phyloP scores from a whole-genome alignment of 1,140 invertebrate genomes.

The Saxidomus purpurata region DNA sequence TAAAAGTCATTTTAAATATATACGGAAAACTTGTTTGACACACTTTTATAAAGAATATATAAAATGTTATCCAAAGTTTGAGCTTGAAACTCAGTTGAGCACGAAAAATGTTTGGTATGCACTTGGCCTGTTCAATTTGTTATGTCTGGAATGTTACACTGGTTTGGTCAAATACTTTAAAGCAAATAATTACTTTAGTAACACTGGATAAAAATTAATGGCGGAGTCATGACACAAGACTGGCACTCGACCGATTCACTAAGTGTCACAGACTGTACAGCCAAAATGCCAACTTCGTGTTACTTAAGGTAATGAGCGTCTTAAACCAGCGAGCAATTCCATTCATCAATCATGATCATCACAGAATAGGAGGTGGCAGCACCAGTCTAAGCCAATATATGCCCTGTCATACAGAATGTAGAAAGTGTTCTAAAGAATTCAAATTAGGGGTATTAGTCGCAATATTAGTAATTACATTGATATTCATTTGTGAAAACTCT shows the following conservation, averaged over 20 bases:
- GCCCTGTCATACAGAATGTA: constrained; percentile 23
- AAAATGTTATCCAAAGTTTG: too few relatives aligned
- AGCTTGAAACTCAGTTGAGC: too few relatives aligned
- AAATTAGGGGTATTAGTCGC: constrained; percentile 40
- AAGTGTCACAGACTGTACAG: constrained; percentile 10
- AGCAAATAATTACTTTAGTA: background rate
- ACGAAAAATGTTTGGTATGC: too few relatives aligned
- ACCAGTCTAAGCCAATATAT: constrained; percentile 51
- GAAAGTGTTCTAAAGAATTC: constrained; percentile 36
- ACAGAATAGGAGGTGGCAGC: constrained; percentile 11
- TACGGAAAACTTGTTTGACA: too few relatives aligned
- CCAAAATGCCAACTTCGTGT: constrained; percentile 12
- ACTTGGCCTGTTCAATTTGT: too few relatives aligned
- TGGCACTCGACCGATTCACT: constrained; percentile 25
- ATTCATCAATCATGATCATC: constrained; percentile 48
- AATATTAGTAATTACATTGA: constrained; percentile 52
- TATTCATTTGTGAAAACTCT: constrained; percentile 45
- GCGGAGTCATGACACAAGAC: constrained; percentile 3
- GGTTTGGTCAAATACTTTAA: too few relatives aligned
- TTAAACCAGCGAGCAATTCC: constrained; percentile 26
- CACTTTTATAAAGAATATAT: too few relatives aligned
- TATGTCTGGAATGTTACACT: too few relatives aligned
- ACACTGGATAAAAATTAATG: background rate
- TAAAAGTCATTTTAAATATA: too few relatives aligned
- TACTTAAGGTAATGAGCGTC: constrained; percentile 51